A percentile compares a stretch with the other conserved stretches of the same genome.
Evolutionary conservation across 2,888 invertebrate species (phyloP).

Genomic region (Cephus spinipes): DNA sequence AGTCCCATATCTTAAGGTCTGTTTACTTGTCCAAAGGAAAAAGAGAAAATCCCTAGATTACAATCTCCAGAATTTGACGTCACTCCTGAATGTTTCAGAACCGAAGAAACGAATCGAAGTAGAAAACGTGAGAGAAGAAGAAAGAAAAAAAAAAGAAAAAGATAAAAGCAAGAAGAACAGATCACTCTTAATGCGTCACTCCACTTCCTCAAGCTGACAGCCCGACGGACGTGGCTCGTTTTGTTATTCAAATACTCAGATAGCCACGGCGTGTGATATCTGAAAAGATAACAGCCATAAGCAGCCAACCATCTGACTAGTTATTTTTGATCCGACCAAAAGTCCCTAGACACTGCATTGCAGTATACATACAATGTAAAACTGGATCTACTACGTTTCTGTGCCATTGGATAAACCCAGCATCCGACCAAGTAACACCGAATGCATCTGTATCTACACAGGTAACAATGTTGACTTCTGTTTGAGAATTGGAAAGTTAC

Average conservation of each 20-base stretch:
- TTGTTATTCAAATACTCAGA: constrained; percentile 50
- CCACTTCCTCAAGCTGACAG: constrained; percentile 39
- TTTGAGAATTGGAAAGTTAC: not conserved
- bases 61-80: not conserved
- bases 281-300: not conserved
- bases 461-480: not conserved
- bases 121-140: not conserved
- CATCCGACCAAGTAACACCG: not conserved
- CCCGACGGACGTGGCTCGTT: constrained; percentile 46
- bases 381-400: not conserved
- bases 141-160: not conserved
- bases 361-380: not conserved
- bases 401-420: not conserved
- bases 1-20: not conserved
- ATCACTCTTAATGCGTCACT: constrained; percentile 30
- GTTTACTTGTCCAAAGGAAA: not conserved
- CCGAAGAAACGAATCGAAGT: not conserved
- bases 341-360: not conserved
- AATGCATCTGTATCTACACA: not conserved
- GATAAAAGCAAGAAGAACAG: constrained; percentile 6
- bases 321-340: not conserved
- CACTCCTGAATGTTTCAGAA: not conserved
- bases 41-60: not conserved
- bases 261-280: constrained; percentile 26
- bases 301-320: not conserved